Evolutionary conservation across 1,140 invertebrate genomes (phyloP).

Genomic region (Apis dorsata): DNA sequence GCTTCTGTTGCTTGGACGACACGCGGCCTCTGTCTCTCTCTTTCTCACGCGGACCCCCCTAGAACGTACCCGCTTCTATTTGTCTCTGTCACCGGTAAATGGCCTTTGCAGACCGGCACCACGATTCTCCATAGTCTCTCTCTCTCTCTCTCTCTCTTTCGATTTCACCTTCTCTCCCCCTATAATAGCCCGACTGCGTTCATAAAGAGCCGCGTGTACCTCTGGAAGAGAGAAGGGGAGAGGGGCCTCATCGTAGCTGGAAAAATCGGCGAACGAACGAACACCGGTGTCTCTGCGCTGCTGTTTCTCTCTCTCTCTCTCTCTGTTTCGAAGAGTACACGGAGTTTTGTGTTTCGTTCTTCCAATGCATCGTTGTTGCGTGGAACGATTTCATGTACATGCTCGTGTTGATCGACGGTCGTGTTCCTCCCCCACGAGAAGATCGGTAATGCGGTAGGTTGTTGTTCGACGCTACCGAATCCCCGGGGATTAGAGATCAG

Average conservation of each 20-base stretch:
- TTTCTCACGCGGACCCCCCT: slow-evolving; percentile 36
- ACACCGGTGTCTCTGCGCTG: slow-evolving; percentile 20
- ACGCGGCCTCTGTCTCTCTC: slow-evolving; percentile 35
- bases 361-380: too few relatives aligned
- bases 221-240: background rate
- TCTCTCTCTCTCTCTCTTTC: slow-evolving; percentile 24
- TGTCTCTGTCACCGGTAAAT: slow-evolving; percentile 70
- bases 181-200: background rate
- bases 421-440: too few relatives aligned
- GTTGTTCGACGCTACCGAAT: too few relatives aligned
- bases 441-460: too few relatives aligned
- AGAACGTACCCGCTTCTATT: slow-evolving; percentile 64
- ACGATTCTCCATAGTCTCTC: slow-evolving; percentile 40
- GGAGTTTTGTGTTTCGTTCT: too few relatives aligned
- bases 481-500: too few relatives aligned
- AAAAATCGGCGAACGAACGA: slow-evolving; percentile 56
- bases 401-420: too few relatives aligned
- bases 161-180: slow-evolving; percentile 39
- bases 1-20: slow-evolving; percentile 49
- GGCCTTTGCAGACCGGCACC: slow-evolving; percentile 59
- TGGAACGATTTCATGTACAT: too few relatives aligned
- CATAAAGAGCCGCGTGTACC: background rate
- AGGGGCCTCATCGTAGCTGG: slow-evolving; percentile 22
- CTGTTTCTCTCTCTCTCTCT: slow-evolving; percentile 55
- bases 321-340: background rate